Evolutionary conservation across 2,888 invertebrate genomes (phyloP), one percentile per base, ranked within the genome.

Genomic region (Platerodrilus igneus): DNA sequence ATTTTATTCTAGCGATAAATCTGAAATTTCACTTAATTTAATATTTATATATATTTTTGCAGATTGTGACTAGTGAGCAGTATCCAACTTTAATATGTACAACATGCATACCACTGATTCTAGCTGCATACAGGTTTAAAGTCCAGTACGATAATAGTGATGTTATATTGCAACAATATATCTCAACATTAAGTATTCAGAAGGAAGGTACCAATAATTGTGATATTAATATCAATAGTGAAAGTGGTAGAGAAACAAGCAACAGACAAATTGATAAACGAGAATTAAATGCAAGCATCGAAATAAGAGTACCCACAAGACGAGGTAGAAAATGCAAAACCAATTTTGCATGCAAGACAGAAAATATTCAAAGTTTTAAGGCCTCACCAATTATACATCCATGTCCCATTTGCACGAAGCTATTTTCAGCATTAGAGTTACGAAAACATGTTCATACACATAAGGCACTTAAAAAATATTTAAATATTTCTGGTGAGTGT

Each of bases 321-420:
- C 30, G 45, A 18, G 33, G 42, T 10, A 32, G 49, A 21, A 49
- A 42, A n/a, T n/a, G n/a, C n/a, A n/a, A n/a, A n/a, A 20, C 20
- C 28, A 10, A n/a, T n/a, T n/a, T n/a, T n/a, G n/a, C n/a, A 39
- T 25, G 10, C 17, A 5, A 19, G 15, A 39, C 26, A 22, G 38
- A 25, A 17, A 17, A 15, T 17, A 36, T 28, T 14, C 7, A 22
- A 13, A 20, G 11, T n/a, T 7, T 13, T 13, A 20, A 13, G 13
- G 18, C n/a, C n/a, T n/a, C n/a, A n/a, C 15, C 20, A 4, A 6
- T 28, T 7, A 31, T 51, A 13, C 55, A 59, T 35, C 54, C 54
- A 16, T 61, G 61, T 35, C 60, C 61, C 10, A 53, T 61, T 23
- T 61, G 61, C 31, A 55, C 53, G 3, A 50, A 51, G 44, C 55